phyloP scores from a whole-genome alignment of 2,797 vertebrate species.

The Mionectes olivaceus region DNA sequence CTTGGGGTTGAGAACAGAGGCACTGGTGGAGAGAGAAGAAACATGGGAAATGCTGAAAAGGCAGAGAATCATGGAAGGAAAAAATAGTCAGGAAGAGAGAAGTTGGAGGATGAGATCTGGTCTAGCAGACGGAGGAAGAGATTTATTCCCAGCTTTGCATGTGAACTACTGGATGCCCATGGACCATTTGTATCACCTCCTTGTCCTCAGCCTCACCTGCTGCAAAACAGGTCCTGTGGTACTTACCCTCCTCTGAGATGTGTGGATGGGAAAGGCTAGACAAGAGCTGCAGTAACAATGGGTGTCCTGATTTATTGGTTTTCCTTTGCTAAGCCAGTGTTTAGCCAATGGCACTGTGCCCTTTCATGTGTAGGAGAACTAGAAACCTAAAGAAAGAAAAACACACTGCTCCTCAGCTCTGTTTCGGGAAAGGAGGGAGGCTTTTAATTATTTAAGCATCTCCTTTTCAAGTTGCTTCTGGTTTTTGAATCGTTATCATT shows the following conservation, averaged over 20 bases:
- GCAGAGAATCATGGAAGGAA: background rate
- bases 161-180: background rate
- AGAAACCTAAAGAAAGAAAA: slow-evolving; percentile 35
- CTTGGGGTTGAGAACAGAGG: background rate
- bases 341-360: slow-evolving; percentile 52
- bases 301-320: slow-evolving; percentile 38
- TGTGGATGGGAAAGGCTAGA: background rate
- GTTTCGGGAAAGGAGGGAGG: slow-evolving; percentile 56
- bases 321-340: slow-evolving; percentile 46
- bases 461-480: slow-evolving; percentile 71
- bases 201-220: slow-evolving; percentile 37
- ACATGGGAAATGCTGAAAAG: background rate
- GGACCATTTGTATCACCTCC: background rate
- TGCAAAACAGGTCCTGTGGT: background rate
- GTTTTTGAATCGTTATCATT: slow-evolving; percentile 66
- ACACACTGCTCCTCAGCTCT: background rate
- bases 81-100: background rate
- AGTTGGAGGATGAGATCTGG: background rate
- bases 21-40: background rate
- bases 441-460: slow-evolving; percentile 71
- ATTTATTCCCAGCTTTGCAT: slow-evolving; percentile 5
- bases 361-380: slow-evolving; percentile 3
- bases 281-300: background rate
- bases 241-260: background rate
- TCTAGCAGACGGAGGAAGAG: background rate